phyloP scores from a whole-genome alignment of 2,888 invertebrate genomes.

The Scaptomyza flava region DNA sequence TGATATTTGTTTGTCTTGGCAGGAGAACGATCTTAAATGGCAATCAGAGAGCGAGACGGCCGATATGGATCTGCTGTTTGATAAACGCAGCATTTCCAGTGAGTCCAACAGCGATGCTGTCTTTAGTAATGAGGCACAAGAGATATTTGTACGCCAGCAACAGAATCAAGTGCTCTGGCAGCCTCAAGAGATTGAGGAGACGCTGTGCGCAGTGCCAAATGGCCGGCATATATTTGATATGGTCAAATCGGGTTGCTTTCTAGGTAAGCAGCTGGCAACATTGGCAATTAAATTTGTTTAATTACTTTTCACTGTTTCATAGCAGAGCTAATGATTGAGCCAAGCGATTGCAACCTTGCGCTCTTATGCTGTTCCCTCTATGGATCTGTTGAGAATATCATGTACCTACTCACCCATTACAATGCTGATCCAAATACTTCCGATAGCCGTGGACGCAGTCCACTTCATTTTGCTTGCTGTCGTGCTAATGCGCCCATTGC shows the following conservation, averaged over 20 bases:
- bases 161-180: conserved; percentile 82
- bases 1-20: conserved; percentile 45
- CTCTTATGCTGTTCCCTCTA: conserved; percentile 81
- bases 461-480: conserved; percentile 92
- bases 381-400: conserved; percentile 77
- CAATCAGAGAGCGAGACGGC: conserved; percentile 80
- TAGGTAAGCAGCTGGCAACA: conserved; percentile 61
- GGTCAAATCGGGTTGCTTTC: conserved; percentile 77
- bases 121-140: conserved; percentile 81
- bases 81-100: conserved; percentile 83
- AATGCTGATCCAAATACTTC: conserved; percentile 87
- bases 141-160: conserved; percentile 80
- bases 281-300: not conserved
- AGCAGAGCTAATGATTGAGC: conserved; percentile 74
- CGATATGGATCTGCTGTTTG: conserved; percentile 77
- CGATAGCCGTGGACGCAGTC: conserved; percentile 89
- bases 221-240: conserved; percentile 72
- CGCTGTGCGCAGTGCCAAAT: conserved; percentile 73
- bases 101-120: conserved; percentile 81
- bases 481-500: conserved; percentile 90
- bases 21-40: conserved; percentile 84
- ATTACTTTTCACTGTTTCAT: not conserved
- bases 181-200: conserved; percentile 80
- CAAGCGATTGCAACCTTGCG: conserved; percentile 81
- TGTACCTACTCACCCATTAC: conserved; percentile 76